Base-by-base conservation (phyloP, 2,113 vertebrate genomes). In the Lycocorax pyrrhopterus region DNA sequence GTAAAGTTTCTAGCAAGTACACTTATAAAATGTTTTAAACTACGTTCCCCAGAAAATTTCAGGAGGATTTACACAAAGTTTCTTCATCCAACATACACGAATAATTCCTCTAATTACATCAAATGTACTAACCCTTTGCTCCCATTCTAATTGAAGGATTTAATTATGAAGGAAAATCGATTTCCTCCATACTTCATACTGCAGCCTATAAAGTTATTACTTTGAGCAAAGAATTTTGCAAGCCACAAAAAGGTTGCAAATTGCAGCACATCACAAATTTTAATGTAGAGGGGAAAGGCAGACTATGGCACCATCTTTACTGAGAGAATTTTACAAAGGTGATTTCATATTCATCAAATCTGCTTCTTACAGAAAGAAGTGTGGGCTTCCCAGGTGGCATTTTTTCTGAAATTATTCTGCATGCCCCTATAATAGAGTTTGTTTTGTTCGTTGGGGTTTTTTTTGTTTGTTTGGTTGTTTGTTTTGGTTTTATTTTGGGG, bases 351-450 rank as follows among this genome's bases (percentile, higher is more conserved):
- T 93, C 47, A 35, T 67, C 58, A 21, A 93, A 85, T 78, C 51
- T 89, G 37, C 55, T 94, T 94, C 84, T 94, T 81, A 59, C 41
- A 62, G 20, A 73, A 60, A 64, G 62, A 85, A 60, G 80, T 9
- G 18, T 60, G 52, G 68, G 49, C 44, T 89, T 87, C 73, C 74
- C 35, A 84, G 30, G 67, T 94, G 19, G 73, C 32, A 81, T 59
- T 96, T 84, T 94, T 93, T 49, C 33, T 86, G 77, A 96, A 90
- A 95, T 94, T 85, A 82, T 90, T 94, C 39, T 79, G 37, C 47
- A 49, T 66, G 63, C 23, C 53, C 87, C 17, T 92, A 84, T 94
- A 89, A 83, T 30, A 84, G 16, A 20, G 14, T 6, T 25, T 46
- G 6, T 14, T 35, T 63, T 59, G 35, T 44, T 90, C 0, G 0